Evolutionary conservation across 2,113 vertebrate species (phyloP).

Genomic region (Chaetodon auriga): DNA sequence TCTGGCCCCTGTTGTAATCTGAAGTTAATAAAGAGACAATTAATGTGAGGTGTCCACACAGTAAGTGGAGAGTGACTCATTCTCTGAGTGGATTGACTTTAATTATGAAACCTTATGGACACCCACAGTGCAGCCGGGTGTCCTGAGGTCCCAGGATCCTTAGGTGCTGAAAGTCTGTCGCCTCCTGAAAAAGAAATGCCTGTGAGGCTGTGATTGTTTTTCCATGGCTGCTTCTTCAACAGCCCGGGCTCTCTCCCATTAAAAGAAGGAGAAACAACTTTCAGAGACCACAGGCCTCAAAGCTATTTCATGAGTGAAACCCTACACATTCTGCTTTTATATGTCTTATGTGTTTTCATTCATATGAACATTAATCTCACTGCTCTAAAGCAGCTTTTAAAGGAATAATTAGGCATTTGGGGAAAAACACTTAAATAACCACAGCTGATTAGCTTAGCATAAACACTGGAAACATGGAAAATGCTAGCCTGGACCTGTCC

Average conservation of each 20-base stretch:
- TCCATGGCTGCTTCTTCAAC: slow-evolving; percentile 46
- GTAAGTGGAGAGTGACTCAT: slow-evolving; percentile 58
- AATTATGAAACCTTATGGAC: slow-evolving; percentile 58
- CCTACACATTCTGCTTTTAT: slow-evolving; percentile 9
- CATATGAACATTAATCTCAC: background rate
- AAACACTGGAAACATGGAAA: background rate
- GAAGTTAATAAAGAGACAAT: slow-evolving; percentile 61
- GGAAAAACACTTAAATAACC: too few relatives aligned
- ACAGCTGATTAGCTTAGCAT: background rate
- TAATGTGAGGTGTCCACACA: slow-evolving; percentile 43
- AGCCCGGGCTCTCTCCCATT: slow-evolving; percentile 26
- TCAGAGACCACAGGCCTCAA: background rate
- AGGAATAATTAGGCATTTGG: background rate
- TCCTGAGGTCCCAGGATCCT: slow-evolving; percentile 40
- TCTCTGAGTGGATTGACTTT: slow-evolving; percentile 37
- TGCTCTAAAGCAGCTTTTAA: background rate
- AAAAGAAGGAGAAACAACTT: slow-evolving; percentile 31
- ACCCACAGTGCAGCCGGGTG: slow-evolving; percentile 36
- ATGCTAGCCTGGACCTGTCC: background rate
- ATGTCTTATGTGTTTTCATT: slow-evolving; percentile 3
- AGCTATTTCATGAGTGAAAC: slow-evolving; percentile 26
- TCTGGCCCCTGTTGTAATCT: slow-evolving; percentile 39
- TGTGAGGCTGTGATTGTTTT: slow-evolving; percentile 53
- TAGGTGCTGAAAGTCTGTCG: slow-evolving; percentile 36
- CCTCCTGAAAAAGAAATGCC: slow-evolving; percentile 42